A percentile compares a stretch with the other conserved stretches of the same genome.
Conservation (phyloP, 2,113 vertebrate species). For the Micronycteris hirsuta region DNA sequence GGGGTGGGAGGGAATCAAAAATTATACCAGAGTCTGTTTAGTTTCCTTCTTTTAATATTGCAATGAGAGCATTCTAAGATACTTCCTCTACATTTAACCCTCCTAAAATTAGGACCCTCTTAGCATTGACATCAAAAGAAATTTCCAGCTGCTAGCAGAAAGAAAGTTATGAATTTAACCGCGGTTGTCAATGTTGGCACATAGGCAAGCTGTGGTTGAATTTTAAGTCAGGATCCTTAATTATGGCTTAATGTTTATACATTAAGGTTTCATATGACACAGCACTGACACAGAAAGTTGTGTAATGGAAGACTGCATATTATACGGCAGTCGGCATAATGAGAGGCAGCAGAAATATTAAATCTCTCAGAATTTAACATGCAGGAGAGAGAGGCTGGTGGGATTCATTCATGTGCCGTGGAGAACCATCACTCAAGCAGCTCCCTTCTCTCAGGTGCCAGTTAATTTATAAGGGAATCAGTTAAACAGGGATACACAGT, state of each 20-base stretch:
- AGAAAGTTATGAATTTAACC: neutral
- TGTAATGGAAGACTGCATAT: neutral
- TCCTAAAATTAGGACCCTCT: neutral
- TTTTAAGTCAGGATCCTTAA: slow-evolving; percentile 36
- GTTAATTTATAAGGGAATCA: neutral
- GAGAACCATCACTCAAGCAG: neutral
- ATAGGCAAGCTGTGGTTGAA: neutral
- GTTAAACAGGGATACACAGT: neutral
- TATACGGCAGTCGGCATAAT: neutral
- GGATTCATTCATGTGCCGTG: neutral
- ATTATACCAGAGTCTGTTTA: neutral
- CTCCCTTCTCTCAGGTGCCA: neutral
- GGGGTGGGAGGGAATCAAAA: neutral
- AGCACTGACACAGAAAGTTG: slow-evolving; percentile 16
- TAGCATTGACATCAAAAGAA: neutral
- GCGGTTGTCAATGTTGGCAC: neutral
- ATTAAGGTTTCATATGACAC: neutral
- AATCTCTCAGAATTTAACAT: neutral
- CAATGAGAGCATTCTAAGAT: neutral
- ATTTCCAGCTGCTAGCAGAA: neutral
- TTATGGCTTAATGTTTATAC: slow-evolving; percentile 11
- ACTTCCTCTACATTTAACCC: neutral
- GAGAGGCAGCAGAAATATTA: slow-evolving; percentile 9
- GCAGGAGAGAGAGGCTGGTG: neutral
- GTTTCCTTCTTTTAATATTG: neutral